Conservation (phyloP, 2,888 invertebrate genomes). For the Spilarctia lutea region DNA sequence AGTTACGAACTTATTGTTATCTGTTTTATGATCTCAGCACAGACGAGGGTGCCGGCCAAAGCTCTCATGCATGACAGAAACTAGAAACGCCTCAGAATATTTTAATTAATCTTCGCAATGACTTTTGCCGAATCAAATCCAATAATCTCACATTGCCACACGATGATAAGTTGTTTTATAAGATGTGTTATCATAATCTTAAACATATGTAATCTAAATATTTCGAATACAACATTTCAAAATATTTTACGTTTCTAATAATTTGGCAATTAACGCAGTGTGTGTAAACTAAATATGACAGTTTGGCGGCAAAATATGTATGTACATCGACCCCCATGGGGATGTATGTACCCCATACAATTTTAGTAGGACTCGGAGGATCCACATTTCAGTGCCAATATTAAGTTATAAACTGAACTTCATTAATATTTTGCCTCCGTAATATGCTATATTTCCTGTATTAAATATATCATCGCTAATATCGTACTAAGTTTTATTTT, state of each 20-base stretch:
- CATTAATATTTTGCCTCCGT: no score
- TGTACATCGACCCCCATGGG: no score
- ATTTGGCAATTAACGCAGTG: no score
- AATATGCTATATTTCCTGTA: no score
- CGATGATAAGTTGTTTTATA: background rate
- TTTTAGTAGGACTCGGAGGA: no score
- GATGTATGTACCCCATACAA: no score
- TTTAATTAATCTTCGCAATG: background rate
- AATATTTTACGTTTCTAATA: background rate
- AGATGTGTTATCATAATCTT: background rate
- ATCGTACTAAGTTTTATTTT: background rate
- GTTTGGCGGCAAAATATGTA: no score
- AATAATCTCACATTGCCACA: background rate
- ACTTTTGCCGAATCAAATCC: background rate
- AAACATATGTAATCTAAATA: background rate
- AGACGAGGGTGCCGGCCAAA: background rate
- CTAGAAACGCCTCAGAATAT: background rate
- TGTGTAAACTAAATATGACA: no score
- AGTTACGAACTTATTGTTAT: slow-evolving; percentile 1
- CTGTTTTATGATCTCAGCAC: background rate
- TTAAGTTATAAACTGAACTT: no score
- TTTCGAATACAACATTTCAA: background rate
- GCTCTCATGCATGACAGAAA: background rate
- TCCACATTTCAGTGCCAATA: no score
- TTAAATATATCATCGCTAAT: background rate